Percentiles rank a stretch among this genome's conserved stretches.
Evolutionary conservation across 64 coral and sea anemone genomes (phyloP).

Genomic region (Trachythela sp.): DNA sequence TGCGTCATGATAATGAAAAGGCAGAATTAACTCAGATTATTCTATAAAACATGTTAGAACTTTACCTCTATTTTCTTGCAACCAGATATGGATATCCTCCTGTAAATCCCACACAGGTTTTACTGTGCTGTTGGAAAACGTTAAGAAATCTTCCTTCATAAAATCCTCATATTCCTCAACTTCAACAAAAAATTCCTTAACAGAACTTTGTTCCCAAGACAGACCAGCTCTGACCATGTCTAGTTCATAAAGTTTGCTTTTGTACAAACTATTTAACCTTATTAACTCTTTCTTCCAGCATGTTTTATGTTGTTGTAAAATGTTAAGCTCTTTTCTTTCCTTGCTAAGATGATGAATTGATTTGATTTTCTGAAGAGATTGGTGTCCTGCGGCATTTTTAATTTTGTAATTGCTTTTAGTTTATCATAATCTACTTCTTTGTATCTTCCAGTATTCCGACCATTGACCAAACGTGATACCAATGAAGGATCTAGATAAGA

Average conservation of each 20-base stretch:
- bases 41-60: background rate
- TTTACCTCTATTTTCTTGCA: slow-evolving; percentile 69
- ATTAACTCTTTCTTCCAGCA: slow-evolving; percentile 93
- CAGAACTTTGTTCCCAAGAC: slow-evolving; percentile 56
- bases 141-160: slow-evolving; percentile 62
- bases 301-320: slow-evolving; percentile 85
- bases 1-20: too few relatives aligned
- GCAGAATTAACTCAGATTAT: too few relatives aligned
- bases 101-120: slow-evolving; percentile 85
- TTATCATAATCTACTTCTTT: slow-evolving; percentile 87
- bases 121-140: slow-evolving; percentile 78
- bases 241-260: slow-evolving; percentile 63
- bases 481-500: slow-evolving; percentile 66
- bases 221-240: slow-evolving; percentile 64
- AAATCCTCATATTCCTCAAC: slow-evolving; percentile 74
- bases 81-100: slow-evolving; percentile 91
- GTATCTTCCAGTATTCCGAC: slow-evolving; percentile 64
- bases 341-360: slow-evolving; percentile 67
- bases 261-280: slow-evolving; percentile 66
- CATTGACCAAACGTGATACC: slow-evolving; percentile 69
- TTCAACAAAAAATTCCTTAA: slow-evolving; percentile 84
- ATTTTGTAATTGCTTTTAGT: slow-evolving; percentile 82
- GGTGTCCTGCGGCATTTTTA: slow-evolving; percentile 75
- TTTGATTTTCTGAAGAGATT: slow-evolving; percentile 74
- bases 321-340: slow-evolving; percentile 74